Base-by-base conservation (phyloP, 1,140 invertebrate species). In the Drosophila fuyamai region DNA sequence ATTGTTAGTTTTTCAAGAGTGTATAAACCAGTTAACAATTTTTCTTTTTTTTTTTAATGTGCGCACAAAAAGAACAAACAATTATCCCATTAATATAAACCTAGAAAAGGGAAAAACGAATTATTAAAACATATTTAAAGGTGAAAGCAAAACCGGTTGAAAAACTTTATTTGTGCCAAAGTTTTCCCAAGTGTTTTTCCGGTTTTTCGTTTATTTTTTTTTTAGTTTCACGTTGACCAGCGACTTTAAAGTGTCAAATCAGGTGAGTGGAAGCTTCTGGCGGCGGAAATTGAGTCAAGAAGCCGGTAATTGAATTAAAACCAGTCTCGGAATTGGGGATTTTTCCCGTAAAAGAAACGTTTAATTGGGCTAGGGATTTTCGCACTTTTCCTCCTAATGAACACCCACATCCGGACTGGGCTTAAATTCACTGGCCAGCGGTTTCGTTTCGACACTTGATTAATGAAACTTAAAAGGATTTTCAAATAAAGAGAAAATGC, bases 281-380 rank as follows among this genome's bases (percentile, higher is more conserved):
- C 16, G 16, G 46, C 60, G 65, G 59, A 68, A 65, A 65, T 68
- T 65, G 12, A 53, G 35, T 65, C 12, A n/a, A 53, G n/a, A 18
- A 27, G n/a, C 60, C 65, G 59, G 59, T 65, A 67, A 67, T 51
- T 67, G 59, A 67, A 67, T 67, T 32, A 63, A 16, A 10, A 6
- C n/a, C 38, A 48, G 27, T 2, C 12, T n/a, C 10, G 12, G 18
- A 35, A 43, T 18, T 46, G 43, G 13, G 13, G 14, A 4, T 12
- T 40, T 38, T 46, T 46, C 9, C 0, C 8, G 9, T 32, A 66
- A 14, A 63, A 66, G 9, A 4, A 23, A n/a, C 14, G 12, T 62
- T 43, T 63, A 63, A 63, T 67, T 67, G 36, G 18, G 29, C 4
- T n/a, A 8, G 46, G 10, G 36, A 48, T 44, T 57, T 18, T 56